These are phyloP conservation scores for Cheiracanthium punctorium DNA, from an alignment of 2,888 invertebrate species.

Conservation along the genomic window DNA sequence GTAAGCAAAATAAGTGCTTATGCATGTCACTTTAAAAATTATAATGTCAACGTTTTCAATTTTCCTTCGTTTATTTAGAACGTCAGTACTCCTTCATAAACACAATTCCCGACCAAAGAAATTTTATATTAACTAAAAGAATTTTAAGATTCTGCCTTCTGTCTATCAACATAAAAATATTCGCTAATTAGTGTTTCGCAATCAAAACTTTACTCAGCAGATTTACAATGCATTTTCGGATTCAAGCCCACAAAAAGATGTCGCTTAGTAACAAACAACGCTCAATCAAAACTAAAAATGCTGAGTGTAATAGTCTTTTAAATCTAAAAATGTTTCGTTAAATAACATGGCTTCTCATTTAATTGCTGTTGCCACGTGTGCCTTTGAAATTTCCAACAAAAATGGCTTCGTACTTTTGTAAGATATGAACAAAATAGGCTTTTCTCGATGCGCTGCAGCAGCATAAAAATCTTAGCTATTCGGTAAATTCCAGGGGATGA, in stretches of 20 bases:
- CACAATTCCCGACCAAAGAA: neutral
- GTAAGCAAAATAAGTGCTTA: too few relatives aligned
- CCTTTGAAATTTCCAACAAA: neutral
- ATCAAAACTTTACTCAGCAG: neutral
- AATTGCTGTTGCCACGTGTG: neutral
- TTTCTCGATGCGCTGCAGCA: neutral
- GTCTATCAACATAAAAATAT: slow-evolving; percentile 7
- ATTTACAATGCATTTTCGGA: neutral
- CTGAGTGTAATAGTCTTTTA: neutral
- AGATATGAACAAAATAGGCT: slow-evolving; percentile 2
- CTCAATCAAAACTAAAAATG: neutral
- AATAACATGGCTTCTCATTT: neutral
- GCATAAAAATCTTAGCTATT: neutral
- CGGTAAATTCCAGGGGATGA: neutral
- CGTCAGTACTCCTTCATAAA: too few relatives aligned
- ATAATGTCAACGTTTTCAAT: too few relatives aligned
- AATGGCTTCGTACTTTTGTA: neutral
- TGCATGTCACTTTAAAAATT: too few relatives aligned
- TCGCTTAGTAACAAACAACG: neutral
- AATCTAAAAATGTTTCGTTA: slow-evolving; percentile 1
- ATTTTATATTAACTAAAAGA: neutral
- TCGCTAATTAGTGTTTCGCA: neutral
- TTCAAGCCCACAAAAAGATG: neutral
- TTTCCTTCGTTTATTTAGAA: too few relatives aligned
- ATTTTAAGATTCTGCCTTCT: neutral